Evolutionary conservation across 1,140 invertebrate genomes (phyloP), one percentile per base, ranked within the genome.

Genomic region (Temnothorax nylanderi): DNA sequence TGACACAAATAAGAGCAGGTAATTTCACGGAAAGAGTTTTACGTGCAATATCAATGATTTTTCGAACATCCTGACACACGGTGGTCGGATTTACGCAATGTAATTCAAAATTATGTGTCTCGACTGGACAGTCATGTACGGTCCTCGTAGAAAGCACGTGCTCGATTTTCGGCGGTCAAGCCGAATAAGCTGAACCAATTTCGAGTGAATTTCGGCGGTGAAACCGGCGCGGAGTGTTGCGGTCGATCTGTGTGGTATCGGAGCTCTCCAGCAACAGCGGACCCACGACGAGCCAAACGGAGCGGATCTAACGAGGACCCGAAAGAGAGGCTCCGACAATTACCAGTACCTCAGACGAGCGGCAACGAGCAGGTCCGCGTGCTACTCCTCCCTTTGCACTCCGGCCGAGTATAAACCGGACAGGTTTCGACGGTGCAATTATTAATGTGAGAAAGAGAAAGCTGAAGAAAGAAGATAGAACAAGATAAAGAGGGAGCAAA

Each of bases 341-440:
- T 91, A 91, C 90, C 87, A 76, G 85, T 89, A 86, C 85, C 81
- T 62, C 82, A 82, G 81, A 86, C 86, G 88, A 90, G 72, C 84
- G 81, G 90, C 86, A 90, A 88, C 88, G 77, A 90, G 74, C 89
- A 62, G 75, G 47, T 51, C 72, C 85, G 51, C 72, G 62, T 58
- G 72, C 34, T 64, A 65, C 85, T 87, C 76, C 84, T 87, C 82
- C 82, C 88, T 89, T 75, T 87, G 75, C 82, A 87, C 75, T 86
- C 75, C 49, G 80, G 77, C 56, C 84, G 84, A 89, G 85, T 91
- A 90, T 88, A 88, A 91, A 90, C 91, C 89, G 90, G 88, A 92
- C 92, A 92, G 92, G 92, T 93, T 93, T 93, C 69, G 92, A 89
- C 91, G 86, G 75, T 82, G 91, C 85, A 92, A 91, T 93, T 93